Evolutionary conservation across 2,113 vertebrate species (phyloP).

Genomic region (Oncorhynchus gorbuscha): DNA sequence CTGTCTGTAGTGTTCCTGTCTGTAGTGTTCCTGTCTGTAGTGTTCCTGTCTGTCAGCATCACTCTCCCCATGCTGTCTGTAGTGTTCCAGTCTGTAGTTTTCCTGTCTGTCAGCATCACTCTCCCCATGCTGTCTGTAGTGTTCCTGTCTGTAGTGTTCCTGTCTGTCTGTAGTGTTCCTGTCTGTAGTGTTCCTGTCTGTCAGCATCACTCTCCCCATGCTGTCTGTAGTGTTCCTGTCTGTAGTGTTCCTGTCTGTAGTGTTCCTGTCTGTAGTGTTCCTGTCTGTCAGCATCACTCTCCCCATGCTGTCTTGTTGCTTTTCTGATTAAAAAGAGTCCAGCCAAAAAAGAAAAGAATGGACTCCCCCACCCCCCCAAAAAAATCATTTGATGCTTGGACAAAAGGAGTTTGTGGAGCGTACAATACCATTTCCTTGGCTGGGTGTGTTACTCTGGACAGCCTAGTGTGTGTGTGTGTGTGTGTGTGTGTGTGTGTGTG

Average conservation of each 20-base stretch:
- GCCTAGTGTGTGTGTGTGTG: not conserved
- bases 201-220: slow-evolving; percentile 17
- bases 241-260: slow-evolving; percentile 53
- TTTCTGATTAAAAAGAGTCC: slow-evolving; percentile 61
- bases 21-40: slow-evolving; percentile 34
- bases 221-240: slow-evolving; percentile 48
- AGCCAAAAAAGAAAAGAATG: slow-evolving; percentile 70
- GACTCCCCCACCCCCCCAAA: too few relatives aligned
- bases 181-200: slow-evolving; percentile 48
- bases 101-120: slow-evolving; percentile 21
- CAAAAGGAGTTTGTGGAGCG: slow-evolving; percentile 56
- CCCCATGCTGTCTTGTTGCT: slow-evolving; percentile 37
- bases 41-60: slow-evolving; percentile 36
- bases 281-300: slow-evolving; percentile 22
- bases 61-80: slow-evolving; percentile 26
- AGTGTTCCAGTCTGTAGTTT: slow-evolving; percentile 41
- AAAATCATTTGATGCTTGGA: slow-evolving; percentile 79
- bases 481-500: too few relatives aligned
- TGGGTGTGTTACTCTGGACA: slow-evolving; percentile 40
- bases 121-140: slow-evolving; percentile 44
- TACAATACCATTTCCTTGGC: slow-evolving; percentile 45
- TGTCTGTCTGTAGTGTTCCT: slow-evolving; percentile 48
- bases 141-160: slow-evolving; percentile 48
- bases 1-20: slow-evolving; percentile 52
- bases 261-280: slow-evolving; percentile 51